These are phyloP conservation scores for Choreutis nemorana DNA, from an alignment of 2,888 invertebrate genomes.

Conservation along the genomic window DNA sequence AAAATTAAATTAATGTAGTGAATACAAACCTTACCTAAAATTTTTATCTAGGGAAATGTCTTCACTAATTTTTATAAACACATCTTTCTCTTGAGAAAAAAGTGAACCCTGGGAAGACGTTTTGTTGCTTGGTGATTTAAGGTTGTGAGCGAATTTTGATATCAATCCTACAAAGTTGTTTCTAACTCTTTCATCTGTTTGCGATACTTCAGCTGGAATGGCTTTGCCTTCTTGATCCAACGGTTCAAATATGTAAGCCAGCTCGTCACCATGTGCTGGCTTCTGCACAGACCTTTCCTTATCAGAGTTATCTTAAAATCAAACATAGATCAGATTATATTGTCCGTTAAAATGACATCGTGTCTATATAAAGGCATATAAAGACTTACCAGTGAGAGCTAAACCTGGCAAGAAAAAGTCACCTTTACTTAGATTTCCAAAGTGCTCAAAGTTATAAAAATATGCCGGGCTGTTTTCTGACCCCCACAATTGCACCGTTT, in stretches of 20 bases:
- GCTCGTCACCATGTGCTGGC: slow-evolving; percentile 76
- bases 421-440: slow-evolving; percentile 69
- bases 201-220: slow-evolving; percentile 36
- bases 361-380: background rate
- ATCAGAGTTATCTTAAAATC: slow-evolving; percentile 10
- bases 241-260: slow-evolving; percentile 75
- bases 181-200: slow-evolving; percentile 71
- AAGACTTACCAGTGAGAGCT: slow-evolving; percentile 62
- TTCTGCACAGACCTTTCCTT: slow-evolving; percentile 23
- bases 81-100: slow-evolving; percentile 30
- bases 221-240: slow-evolving; percentile 68
- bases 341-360: background rate
- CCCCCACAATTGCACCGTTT: slow-evolving; percentile 77
- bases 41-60: slow-evolving; percentile 34
- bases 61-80: slow-evolving; percentile 38
- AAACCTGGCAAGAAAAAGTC: slow-evolving; percentile 71
- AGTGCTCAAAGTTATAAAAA: slow-evolving; percentile 79
- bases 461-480: slow-evolving; percentile 67
- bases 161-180: slow-evolving; percentile 72
- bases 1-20: slow-evolving; percentile 1
- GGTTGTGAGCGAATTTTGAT: slow-evolving; percentile 69
- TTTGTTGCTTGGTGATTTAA: slow-evolving; percentile 19
- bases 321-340: background rate
- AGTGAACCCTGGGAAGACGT: slow-evolving; percentile 20
- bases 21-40: slow-evolving; percentile 32